Conservation (phyloP, 2,888 invertebrate species). For the Mesorhabditis belari region DNA sequence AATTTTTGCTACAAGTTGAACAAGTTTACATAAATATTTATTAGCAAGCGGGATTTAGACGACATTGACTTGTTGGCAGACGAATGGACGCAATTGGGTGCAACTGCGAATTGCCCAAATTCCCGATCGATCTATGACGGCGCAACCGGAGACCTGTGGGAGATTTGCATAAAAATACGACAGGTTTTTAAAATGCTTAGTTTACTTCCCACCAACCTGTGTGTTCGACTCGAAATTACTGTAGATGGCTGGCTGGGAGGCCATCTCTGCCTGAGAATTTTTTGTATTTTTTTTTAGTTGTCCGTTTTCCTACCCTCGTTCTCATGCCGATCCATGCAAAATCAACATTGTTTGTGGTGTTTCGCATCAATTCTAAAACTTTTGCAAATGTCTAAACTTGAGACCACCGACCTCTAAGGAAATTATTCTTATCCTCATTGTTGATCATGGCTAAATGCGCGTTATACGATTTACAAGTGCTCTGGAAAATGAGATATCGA, state of each 20-base stretch:
- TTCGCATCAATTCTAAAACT: conserved; percentile 13
- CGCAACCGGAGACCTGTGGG: neutral
- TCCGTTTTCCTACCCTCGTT: conserved; percentile 14
- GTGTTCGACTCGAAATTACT: conserved; percentile 24
- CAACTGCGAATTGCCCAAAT: conserved; percentile 29
- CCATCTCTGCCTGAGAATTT: conserved; percentile 10
- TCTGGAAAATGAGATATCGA: conserved; percentile 1
- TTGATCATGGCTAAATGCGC: conserved; percentile 32
- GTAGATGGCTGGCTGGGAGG: conserved; percentile 11
- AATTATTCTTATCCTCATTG: conserved; percentile 28
- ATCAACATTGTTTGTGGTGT: conserved; percentile 14
- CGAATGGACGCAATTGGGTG: conserved; percentile 27
- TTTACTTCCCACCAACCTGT: neutral
- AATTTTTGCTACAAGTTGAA: neutral
- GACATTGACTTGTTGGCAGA: conserved; percentile 13
- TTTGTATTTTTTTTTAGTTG: neutral
- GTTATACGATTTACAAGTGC: conserved; percentile 22
- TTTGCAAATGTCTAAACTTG: neutral
- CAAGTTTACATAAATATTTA: neutral
- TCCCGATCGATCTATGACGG: conserved; percentile 20
- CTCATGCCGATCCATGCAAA: conserved; percentile 40
- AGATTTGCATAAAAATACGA: too few relatives aligned
- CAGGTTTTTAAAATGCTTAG: neutral
- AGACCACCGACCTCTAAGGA: conserved; percentile 17
- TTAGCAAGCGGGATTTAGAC: neutral